Conservation (phyloP, 2,113 vertebrate genomes). For the Rafetus swinhoei region DNA sequence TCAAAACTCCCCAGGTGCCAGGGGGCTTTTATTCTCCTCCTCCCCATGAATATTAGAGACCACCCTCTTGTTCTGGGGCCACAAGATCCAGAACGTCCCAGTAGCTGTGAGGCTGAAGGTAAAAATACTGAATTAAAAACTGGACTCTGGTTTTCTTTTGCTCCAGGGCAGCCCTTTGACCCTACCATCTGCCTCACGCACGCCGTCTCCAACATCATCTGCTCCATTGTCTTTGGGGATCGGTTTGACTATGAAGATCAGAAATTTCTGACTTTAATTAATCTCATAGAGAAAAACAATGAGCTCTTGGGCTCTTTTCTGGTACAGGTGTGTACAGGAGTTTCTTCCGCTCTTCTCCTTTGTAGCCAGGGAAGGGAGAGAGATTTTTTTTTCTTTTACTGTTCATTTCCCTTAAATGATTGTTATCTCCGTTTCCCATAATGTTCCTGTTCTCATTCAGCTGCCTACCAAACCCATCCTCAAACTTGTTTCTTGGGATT, state of each 20-base stretch:
- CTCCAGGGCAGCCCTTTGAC: constrained; percentile 52
- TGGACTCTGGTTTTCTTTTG: neutral
- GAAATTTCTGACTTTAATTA: constrained; percentile 68
- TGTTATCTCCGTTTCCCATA: neutral
- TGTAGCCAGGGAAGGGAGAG: neutral
- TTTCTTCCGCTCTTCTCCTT: neutral
- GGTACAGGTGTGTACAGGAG: constrained; percentile 43
- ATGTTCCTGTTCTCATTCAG: neutral
- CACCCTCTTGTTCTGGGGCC: neutral
- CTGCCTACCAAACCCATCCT: neutral
- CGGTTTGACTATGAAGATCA: constrained; percentile 78
- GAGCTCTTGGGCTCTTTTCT: neutral
- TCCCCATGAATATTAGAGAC: neutral
- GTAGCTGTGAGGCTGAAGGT: neutral
- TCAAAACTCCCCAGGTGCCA: no score
- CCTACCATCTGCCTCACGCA: constrained; percentile 52
- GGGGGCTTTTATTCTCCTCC: no score
- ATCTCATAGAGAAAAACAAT: constrained; percentile 28
- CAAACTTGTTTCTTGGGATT: neutral
- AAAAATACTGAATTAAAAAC: neutral
- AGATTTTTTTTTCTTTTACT: neutral
- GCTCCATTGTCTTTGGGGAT: constrained; percentile 76
- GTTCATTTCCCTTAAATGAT: neutral
- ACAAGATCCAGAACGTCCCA: neutral
- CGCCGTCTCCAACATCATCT: constrained; percentile 76